Base-by-base conservation (phyloP, 2,797 vertebrate species). In the Sparidentex hasta region DNA sequence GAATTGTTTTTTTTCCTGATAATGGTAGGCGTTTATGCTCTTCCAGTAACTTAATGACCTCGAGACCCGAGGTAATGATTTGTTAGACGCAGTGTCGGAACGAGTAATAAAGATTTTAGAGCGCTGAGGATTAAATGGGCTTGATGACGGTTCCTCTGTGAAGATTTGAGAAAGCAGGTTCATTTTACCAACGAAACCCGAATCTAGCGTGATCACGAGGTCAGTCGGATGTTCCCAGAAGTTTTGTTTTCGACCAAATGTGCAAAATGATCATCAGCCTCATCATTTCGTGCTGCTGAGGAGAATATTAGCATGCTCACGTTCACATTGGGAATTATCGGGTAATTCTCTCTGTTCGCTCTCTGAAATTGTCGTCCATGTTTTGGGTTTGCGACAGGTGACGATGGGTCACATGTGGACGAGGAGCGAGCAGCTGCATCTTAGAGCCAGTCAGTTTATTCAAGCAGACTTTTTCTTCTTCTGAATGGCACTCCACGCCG, bases 1-100 rank as follows among this genome's bases (percentile, higher is more conserved):
- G 25, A 52, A 47, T 66, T 58, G 54, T 77, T 75, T 63, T 75
- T 63, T 27, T 27, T 27, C 50, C 11, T 68, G 48, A 55, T 76
- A 55, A 65, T 68, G 46, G 25, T 21, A 5, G 56, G 21, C 12
- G 20, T 64, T 68, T 48, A 29, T 64, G 43, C 20, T 43, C 8
- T 38, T 1, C 18, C 16, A 29, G 43, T 43, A 59, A 74, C 11
- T 41, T 41, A 46, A 55, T 46, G 29, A 58, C 65, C 27, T 54
- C 12, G 59, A 38, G 13, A n/a, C 27, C 25, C 16, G 20, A 16
- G 76, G 25, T 54, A 21, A 25, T 6, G 1, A 57, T 69, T 66
- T 57, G 18, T 70, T 44, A 21, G 50, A 71, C 66, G 21, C 68
- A 56, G 43, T n/a, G 18, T 50, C 56, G 27, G 16, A 38, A 29